Base-by-base conservation (phyloP, 1,140 invertebrate species). In the Andrena cerasifolii region DNA sequence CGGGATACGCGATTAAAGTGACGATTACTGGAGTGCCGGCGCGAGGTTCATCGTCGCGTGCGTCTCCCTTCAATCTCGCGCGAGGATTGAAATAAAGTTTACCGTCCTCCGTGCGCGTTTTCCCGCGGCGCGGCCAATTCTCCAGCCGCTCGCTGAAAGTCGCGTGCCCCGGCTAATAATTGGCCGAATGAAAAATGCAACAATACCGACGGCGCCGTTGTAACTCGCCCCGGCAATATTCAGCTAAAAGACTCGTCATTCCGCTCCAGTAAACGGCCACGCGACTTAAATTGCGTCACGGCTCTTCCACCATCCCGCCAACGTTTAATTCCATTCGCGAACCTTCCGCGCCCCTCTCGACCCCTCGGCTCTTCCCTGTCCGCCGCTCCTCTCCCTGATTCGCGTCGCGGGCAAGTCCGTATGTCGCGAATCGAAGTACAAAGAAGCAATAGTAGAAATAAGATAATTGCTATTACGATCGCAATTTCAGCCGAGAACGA, bases 401-500 rank as follows among this genome's bases (percentile, higher is more conserved):
- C 66, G 82, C 78, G 78, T 84, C 82, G 65, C 70, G 65, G 67
- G 74, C 82, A 76, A 71, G 68, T 71, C 54, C 71, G 61, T 71
- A 72, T 80, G 82, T 84, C 82, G 83, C 78, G 78, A 84, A 84
- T 84, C 83, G 84, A 85, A 85, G 71, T 78, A 84, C 78, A 83
- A 83, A 80, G 82, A 80, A 83, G 75, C 78, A 77, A 85, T 84
- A 86, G 81, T 83, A 81, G 85, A 88, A 90, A 89, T 89, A 87
- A 86, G 84, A 86, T 88, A 89, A 90, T 90, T 89, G 86, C 86
- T 86, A 85, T 89, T 89, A 90, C 84, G 88, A 89, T 89, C 83
- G 87, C 86, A 84, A 89, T 89, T 88, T 86, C 80, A 82, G 84
- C 75, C 71, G n/a, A 61, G 82, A 33, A 82, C 75, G 76, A 84